Percentiles rank a stretch among this genome's conserved stretches.
phyloP scores from a whole-genome alignment of 37 sponge, comb jelly and placozoan species.

The Bolinopsis microptera region DNA sequence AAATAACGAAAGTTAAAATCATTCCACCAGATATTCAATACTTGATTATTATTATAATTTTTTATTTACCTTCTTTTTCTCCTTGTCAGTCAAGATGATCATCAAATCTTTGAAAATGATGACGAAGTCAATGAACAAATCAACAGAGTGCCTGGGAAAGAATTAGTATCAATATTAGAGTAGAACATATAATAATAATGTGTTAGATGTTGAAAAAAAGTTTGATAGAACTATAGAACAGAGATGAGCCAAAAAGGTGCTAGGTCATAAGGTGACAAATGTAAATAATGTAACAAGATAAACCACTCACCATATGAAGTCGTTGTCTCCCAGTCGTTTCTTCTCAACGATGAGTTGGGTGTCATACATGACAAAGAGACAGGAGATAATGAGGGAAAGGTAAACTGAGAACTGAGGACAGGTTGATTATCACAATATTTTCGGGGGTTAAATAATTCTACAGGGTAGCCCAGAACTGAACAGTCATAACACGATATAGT shows the following conservation, averaged over 20 bases:
- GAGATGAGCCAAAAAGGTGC: too few relatives aligned
- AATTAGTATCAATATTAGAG: not conserved
- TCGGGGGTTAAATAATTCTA: too few relatives aligned
- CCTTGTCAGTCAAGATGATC: slow-evolving; percentile 90
- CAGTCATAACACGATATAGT: too few relatives aligned
- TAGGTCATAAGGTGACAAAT: too few relatives aligned
- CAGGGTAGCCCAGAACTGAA: too few relatives aligned
- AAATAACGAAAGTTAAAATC: too few relatives aligned
- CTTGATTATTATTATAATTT: not conserved
- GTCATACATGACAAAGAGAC: slow-evolving; percentile 93
- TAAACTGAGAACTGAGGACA: slow-evolving; percentile 80
- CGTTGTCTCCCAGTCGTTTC: slow-evolving; percentile 81
- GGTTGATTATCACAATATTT: too few relatives aligned
- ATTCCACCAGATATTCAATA: too few relatives aligned
- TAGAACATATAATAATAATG: not conserved
- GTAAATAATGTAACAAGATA: too few relatives aligned
- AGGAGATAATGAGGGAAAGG: slow-evolving; percentile 84
- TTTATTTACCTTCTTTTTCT: not conserved
- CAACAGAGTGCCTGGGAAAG: slow-evolving; percentile 84
- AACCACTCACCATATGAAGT: slow-evolving; percentile 80
- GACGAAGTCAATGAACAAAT: slow-evolving; percentile 95
- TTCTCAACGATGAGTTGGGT: slow-evolving; percentile 96
- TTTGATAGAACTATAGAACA: too few relatives aligned
- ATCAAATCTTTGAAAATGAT: slow-evolving; percentile 87
- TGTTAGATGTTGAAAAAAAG: too few relatives aligned